phyloP scores from a whole-genome alignment of 2,797 vertebrate genomes.

The Aldrovandia affinis region DNA sequence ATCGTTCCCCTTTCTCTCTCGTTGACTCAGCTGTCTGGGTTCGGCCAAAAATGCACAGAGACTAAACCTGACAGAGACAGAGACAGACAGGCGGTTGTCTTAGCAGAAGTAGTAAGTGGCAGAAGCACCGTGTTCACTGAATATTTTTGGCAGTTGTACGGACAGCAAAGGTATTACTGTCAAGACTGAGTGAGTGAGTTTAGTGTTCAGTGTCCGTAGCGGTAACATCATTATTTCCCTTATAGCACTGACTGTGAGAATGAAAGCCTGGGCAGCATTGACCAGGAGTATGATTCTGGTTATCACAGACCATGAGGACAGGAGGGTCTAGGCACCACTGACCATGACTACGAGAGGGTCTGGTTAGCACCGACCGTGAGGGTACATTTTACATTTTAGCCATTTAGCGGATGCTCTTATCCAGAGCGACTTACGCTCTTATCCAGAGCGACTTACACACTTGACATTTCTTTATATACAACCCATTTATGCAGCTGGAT shows the following conservation, averaged over 20 bases:
- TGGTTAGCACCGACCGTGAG: conserved; percentile 75
- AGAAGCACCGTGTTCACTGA: neutral
- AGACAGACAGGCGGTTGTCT: neutral
- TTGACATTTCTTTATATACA: too few species aligned
- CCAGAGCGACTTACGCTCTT: too few species aligned
- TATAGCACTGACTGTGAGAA: neutral
- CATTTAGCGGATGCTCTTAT: too few species aligned
- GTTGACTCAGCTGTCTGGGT: neutral
- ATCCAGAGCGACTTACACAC: too few species aligned
- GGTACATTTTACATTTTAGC: too few species aligned
- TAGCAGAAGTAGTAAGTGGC: neutral
- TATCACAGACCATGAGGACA: neutral
- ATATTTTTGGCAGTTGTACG: neutral
- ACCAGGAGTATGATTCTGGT: too few species aligned
- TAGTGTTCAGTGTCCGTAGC: neutral
- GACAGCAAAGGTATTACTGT: neutral
- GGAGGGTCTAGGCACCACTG: conserved; percentile 32
- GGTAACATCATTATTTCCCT: neutral
- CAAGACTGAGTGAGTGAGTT: neutral
- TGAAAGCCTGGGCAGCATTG: neutral
- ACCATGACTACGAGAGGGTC: conserved; percentile 68
- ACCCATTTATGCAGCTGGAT: too few species aligned
- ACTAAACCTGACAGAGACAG: neutral
- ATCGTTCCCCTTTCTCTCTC: conserved; percentile 38
- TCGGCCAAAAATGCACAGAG: neutral